These are phyloP conservation scores for Byasa hedistus DNA, from an alignment of 2,888 invertebrate species.

Conservation along the genomic window DNA sequence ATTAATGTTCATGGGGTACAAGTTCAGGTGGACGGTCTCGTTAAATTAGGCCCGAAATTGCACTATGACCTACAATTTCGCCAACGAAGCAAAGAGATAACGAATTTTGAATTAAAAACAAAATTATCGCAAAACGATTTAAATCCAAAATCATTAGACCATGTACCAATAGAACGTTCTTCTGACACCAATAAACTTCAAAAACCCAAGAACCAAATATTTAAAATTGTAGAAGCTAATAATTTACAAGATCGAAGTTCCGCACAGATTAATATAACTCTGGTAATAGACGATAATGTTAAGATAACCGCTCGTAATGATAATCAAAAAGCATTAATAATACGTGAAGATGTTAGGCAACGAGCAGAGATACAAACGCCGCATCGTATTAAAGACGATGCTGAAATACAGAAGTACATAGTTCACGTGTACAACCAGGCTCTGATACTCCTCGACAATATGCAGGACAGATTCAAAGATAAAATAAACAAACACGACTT, in stretches of 20 bases:
- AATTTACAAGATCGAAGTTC: background rate
- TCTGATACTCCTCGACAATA: conserved; percentile 43
- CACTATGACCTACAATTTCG: conserved; percentile 41
- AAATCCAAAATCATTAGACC: too few species aligned
- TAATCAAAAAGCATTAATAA: background rate
- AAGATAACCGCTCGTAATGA: background rate
- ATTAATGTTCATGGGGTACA: conserved; percentile 30
- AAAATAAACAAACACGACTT: conserved; percentile 37
- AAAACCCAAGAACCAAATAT: background rate
- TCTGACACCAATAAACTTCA: background rate
- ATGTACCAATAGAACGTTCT: too few species aligned
- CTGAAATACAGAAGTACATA: conserved; percentile 43
- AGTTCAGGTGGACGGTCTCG: conserved; percentile 44
- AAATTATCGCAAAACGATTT: background rate
- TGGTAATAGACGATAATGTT: background rate
- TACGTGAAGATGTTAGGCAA: background rate
- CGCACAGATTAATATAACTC: conserved; percentile 19
- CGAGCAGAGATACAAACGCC: conserved; percentile 15
- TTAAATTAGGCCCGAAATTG: conserved; percentile 48
- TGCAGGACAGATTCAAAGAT: conserved; percentile 40
- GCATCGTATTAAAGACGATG: conserved; percentile 43
- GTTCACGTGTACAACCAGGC: conserved; percentile 47
- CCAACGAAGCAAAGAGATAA: conserved; percentile 8
- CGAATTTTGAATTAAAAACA: conserved; percentile 6
- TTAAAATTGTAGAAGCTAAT: background rate